A percentile compares a stretch with the other conserved stretches of the same genome.
Evolutionary conservation across 2,797 vertebrate genomes (phyloP).

Genomic region (Catharus ustulatus): DNA sequence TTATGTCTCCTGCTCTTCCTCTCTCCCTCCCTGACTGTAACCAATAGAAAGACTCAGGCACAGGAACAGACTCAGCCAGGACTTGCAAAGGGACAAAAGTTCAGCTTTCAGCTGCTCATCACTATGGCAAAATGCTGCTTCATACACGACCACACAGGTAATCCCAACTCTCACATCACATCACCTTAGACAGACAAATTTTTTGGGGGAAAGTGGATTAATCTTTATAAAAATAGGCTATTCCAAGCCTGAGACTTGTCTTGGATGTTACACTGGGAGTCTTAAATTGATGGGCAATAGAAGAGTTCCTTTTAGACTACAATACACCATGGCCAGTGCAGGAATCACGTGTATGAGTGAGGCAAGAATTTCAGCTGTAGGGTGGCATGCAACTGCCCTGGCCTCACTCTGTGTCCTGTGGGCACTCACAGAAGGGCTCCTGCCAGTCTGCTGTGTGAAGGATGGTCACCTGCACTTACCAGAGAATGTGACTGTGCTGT

Average conservation of each 20-base stretch:
- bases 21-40: not conserved
- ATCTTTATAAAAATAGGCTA: not conserved
- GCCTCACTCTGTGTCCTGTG: rapidly evolving
- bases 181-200: not conserved
- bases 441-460: not conserved
- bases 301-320: not conserved
- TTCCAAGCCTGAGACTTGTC: not conserved
- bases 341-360: not conserved
- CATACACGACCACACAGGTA: not conserved
- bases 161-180: not conserved
- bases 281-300: not conserved
- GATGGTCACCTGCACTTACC: not conserved
- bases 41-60: not conserved
- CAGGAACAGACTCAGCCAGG: not conserved
- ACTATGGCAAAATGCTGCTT: not conserved
- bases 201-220: rapidly evolving
- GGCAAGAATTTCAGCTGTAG: not conserved
- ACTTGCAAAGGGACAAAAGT: not conserved
- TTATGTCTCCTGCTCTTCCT: conserved; percentile 6
- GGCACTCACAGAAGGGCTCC: not conserved
- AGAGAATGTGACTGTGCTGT: not conserved
- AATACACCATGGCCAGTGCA: not conserved
- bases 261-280: not conserved
- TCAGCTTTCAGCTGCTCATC: not conserved
- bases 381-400: not conserved